These are phyloP conservation scores for Stigmatopora nigra DNA, from an alignment of 2,113 vertebrate genomes.

Conservation along the genomic window DNA sequence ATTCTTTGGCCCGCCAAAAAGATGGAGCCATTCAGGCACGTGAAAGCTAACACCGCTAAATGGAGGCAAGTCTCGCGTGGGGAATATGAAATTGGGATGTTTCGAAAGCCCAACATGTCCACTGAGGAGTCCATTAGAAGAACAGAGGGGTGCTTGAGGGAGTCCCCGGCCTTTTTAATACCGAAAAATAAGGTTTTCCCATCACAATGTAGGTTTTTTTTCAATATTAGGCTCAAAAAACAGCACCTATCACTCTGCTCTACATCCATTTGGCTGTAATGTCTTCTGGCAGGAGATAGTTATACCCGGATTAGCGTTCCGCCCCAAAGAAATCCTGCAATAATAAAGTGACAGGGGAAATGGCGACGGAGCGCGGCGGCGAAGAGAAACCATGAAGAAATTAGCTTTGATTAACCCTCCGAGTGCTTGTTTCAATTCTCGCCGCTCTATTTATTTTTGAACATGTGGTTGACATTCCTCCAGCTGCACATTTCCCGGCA, in stretches of 20 bases:
- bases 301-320: constrained; percentile 59
- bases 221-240: constrained; percentile 39
- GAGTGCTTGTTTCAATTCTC: constrained; percentile 72
- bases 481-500: constrained; percentile 71
- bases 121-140: constrained; percentile 78
- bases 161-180: constrained; percentile 75
- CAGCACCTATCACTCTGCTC: constrained; percentile 43
- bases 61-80: constrained; percentile 73
- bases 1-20: constrained; percentile 74
- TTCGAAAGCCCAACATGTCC: constrained; percentile 69
- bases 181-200: no score
- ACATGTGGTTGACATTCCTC: constrained; percentile 76
- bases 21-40: constrained; percentile 70
- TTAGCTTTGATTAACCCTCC: constrained; percentile 69
- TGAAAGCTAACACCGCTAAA: constrained; percentile 72
- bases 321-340: constrained; percentile 56
- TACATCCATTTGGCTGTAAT: constrained; percentile 54
- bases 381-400: constrained; percentile 58
- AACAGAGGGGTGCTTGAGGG: constrained; percentile 83
- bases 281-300: constrained; percentile 56
- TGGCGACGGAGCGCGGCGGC: constrained; percentile 47
- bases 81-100: constrained; percentile 80
- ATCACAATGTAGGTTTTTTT: constrained; percentile 8
- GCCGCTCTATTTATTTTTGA: constrained; percentile 71
- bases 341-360: constrained; percentile 63